Evolutionary conservation across 1,140 invertebrate genomes (phyloP).

Genomic region (Mercenaria mercenaria): DNA sequence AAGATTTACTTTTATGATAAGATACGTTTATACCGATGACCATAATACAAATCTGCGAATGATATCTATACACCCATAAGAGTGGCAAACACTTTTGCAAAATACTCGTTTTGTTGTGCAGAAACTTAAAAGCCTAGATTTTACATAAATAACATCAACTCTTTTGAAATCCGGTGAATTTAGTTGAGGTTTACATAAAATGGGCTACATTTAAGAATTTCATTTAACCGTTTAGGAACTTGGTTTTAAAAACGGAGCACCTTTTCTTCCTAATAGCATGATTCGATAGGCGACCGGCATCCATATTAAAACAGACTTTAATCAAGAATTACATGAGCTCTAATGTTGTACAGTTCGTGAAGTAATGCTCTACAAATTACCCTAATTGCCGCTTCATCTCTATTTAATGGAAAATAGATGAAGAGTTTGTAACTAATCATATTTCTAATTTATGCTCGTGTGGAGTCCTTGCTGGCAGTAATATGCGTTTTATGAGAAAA

Average conservation of each 20-base stretch:
- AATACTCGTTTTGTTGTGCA: too few species aligned
- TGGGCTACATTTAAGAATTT: too few species aligned
- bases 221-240: too few species aligned
- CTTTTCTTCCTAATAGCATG: slow-evolving; percentile 31
- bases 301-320: slow-evolving; percentile 43
- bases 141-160: too few species aligned
- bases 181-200: too few species aligned
- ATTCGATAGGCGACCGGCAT: slow-evolving; percentile 42
- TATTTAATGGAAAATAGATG: slow-evolving; percentile 68
- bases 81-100: too few species aligned
- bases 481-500: slow-evolving; percentile 60
- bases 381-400: slow-evolving; percentile 58
- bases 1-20: too few species aligned
- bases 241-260: not conserved
- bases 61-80: too few species aligned
- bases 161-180: too few species aligned
- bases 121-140: too few species aligned
- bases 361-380: slow-evolving; percentile 58
- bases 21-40: too few species aligned
- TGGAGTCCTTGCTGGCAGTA: slow-evolving; percentile 38
- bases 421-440: slow-evolving; percentile 57
- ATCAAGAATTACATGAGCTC: slow-evolving; percentile 11
- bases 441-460: slow-evolving; percentile 61
- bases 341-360: slow-evolving; percentile 36
- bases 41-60: too few species aligned